These are phyloP conservation scores for Ips nitidus DNA, from an alignment of 1,140 invertebrate genomes.

Conservation along the genomic window DNA sequence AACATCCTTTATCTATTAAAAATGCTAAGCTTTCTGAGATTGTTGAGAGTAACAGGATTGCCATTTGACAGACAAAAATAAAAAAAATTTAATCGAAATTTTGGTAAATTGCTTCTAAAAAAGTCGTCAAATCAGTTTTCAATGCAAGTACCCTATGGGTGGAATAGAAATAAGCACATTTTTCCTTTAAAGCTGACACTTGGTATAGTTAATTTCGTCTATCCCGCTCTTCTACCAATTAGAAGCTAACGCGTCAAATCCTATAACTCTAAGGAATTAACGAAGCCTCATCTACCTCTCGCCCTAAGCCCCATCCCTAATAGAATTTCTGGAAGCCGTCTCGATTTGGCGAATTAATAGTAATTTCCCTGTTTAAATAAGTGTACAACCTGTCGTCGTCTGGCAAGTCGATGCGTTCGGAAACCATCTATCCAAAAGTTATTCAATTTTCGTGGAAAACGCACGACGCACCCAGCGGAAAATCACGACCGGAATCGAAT, in stretches of 20 bases:
- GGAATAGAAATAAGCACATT: not conserved
- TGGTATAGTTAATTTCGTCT: not conserved
- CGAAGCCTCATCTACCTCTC: slow-evolving; percentile 17
- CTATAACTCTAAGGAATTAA: slow-evolving; percentile 20
- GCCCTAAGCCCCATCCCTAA: slow-evolving; percentile 5
- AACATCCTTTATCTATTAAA: too few relatives aligned
- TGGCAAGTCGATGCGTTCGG: slow-evolving; percentile 22
- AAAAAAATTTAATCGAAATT: not conserved
- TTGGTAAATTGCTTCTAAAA: not conserved
- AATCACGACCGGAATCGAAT: slow-evolving; percentile 30
- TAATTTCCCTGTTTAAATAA: slow-evolving; percentile 16
- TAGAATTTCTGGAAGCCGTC: slow-evolving; percentile 16
- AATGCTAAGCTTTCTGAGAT: too few relatives aligned
- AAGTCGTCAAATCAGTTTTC: not conserved
- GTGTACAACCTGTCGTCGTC: slow-evolving; percentile 2
- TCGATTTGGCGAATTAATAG: slow-evolving; percentile 2
- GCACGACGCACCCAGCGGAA: slow-evolving; percentile 26
- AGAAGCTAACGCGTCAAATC: slow-evolving; percentile 10
- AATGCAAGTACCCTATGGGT: not conserved
- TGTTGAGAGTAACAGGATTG: too few relatives aligned
- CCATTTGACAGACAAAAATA: not conserved
- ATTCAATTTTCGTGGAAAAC: slow-evolving; percentile 23
- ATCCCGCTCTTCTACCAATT: not conserved
- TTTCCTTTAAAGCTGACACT: not conserved
- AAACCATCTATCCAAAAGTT: slow-evolving; percentile 27